Evolutionary conservation across 2,113 vertebrate species (phyloP).

Genomic region (Prunella himalayana): DNA sequence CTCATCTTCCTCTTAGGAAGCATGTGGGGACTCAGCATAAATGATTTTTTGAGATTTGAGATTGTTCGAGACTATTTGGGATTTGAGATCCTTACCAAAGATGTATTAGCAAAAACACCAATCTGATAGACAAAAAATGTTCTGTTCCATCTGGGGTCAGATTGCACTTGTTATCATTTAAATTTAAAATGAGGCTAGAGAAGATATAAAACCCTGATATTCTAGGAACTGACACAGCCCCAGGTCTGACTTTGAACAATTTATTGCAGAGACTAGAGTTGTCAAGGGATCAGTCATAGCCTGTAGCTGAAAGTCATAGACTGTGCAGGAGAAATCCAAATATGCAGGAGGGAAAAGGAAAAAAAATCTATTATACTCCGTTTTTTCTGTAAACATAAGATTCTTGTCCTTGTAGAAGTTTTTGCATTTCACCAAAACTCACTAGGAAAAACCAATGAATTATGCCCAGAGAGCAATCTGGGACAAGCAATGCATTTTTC

Average conservation of each 20-base stretch:
- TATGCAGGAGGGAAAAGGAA: background rate
- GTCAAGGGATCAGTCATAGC: conserved; percentile 62
- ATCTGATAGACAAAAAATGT: background rate
- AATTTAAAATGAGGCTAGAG: conserved; percentile 56
- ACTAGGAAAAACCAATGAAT: background rate
- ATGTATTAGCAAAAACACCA: background rate
- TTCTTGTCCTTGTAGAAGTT: background rate
- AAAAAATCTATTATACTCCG: background rate
- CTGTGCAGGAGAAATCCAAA: conserved; percentile 15
- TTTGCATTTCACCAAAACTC: background rate
- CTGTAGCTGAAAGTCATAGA: conserved; percentile 37
- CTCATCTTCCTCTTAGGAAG: background rate
- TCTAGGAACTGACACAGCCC: conserved; percentile 64
- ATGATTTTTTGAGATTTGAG: background rate
- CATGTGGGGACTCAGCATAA: background rate
- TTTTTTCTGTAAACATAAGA: background rate
- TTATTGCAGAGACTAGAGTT: conserved; percentile 47
- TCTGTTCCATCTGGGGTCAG: conserved; percentile 6
- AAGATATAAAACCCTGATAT: conserved; percentile 52
- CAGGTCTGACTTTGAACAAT: conserved; percentile 63
- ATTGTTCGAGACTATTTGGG: background rate
- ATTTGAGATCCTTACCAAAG: background rate
- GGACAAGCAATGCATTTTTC: background rate
- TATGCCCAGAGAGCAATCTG: background rate
- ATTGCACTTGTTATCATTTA: conserved; percentile 32